A percentile compares a stretch with the other conserved stretches of the same genome.
These are phyloP conservation scores for Hippocampus zosterae DNA, from an alignment of 2,113 vertebrate species.

Conservation along the genomic window DNA sequence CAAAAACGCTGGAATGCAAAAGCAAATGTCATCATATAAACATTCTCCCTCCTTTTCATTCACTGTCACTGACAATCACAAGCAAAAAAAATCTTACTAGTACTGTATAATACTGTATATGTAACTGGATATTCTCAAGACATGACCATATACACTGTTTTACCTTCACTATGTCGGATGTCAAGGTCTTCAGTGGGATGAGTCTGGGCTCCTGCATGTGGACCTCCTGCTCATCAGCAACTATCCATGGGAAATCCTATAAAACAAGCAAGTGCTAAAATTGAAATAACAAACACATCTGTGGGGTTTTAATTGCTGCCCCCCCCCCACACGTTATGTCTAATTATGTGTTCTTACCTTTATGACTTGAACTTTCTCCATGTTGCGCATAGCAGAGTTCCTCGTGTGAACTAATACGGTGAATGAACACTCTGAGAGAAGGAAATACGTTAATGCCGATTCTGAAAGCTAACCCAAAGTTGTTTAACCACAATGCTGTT, in stretches of 20 bases:
- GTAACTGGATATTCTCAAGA: neutral
- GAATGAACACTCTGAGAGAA: slow-evolving; percentile 85
- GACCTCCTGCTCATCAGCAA: slow-evolving; percentile 93
- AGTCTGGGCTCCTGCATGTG: slow-evolving; percentile 92
- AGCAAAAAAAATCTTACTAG: no score
- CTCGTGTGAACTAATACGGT: slow-evolving; percentile 94
- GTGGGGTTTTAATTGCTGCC: neutral
- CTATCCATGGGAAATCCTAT: slow-evolving; percentile 97
- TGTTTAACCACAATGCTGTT: neutral
- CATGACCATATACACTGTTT: slow-evolving; percentile 7
- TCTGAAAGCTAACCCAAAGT: neutral
- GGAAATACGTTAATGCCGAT: neutral
- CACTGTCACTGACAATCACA: no score
- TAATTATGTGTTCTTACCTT: slow-evolving; percentile 73
- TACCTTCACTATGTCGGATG: slow-evolving; percentile 94
- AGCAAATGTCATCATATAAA: no score
- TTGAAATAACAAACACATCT: neutral
- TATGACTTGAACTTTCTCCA: slow-evolving; percentile 99
- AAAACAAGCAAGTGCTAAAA: slow-evolving; percentile 2
- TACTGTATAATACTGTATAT: no score
- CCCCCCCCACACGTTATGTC: neutral
- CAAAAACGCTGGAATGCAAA: no score
- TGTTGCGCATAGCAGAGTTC: slow-evolving; percentile 91
- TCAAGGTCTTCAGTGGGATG: slow-evolving; percentile 96
- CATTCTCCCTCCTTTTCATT: no score